These are phyloP conservation scores for Sthenelais limicola DNA, from an alignment of 2,888 invertebrate species.

Conservation along the genomic window DNA sequence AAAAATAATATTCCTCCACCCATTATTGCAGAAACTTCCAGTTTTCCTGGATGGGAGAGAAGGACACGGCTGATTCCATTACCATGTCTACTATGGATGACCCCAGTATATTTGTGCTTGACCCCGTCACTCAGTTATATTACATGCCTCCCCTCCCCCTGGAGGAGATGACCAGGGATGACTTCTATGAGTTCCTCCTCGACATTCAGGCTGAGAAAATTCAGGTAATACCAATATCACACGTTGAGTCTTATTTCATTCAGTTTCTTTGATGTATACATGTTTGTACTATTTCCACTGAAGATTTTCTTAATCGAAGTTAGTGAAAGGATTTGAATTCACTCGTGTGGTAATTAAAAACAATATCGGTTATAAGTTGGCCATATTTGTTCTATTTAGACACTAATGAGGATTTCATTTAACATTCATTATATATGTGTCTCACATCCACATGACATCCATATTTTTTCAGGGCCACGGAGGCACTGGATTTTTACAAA, in stretches of 20 bases:
- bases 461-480: slow-evolving; percentile 46
- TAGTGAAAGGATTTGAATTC: background rate
- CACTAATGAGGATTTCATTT: background rate
- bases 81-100: slow-evolving; percentile 84
- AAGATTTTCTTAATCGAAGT: background rate
- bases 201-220: slow-evolving; percentile 44
- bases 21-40: slow-evolving; percentile 79
- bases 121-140: slow-evolving; percentile 92
- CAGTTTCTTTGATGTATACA: too few relatives aligned
- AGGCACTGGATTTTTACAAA: slow-evolving; percentile 80
- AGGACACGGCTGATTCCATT: slow-evolving; percentile 92
- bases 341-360: background rate
- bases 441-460: background rate
- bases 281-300: too few relatives aligned
- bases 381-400: background rate
- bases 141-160: slow-evolving; percentile 85
- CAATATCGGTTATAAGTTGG: background rate
- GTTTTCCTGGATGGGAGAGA: slow-evolving; percentile 95
- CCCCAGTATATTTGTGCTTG: slow-evolving; percentile 92
- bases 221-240: too few relatives aligned
- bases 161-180: slow-evolving; percentile 39
- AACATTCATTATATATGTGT: background rate
- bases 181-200: slow-evolving; percentile 43
- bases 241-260: too few relatives aligned
- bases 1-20: background rate